These are phyloP conservation scores for Solenopsis invicta DNA, from an alignment of 1,140 invertebrate genomes.

Conservation along the genomic window DNA sequence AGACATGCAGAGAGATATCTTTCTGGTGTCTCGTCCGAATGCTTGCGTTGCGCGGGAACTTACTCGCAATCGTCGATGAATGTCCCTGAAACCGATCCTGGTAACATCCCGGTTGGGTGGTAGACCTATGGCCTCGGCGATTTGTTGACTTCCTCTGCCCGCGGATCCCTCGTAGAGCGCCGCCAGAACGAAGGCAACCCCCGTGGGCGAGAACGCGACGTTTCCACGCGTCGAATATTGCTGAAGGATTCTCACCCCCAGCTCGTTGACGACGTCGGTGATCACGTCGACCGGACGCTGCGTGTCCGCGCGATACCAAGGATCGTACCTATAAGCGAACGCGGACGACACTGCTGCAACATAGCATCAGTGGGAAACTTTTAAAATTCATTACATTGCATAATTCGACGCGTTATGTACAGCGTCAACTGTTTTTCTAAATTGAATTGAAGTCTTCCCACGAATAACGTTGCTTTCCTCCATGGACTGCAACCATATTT, in stretches of 20 bases:
- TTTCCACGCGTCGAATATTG: slow-evolving; percentile 90
- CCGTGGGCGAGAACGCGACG: slow-evolving; percentile 94
- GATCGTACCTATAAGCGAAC: slow-evolving; percentile 72
- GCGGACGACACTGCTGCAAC: slow-evolving; percentile 64
- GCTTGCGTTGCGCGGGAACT: slow-evolving; percentile 73
- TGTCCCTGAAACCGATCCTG: slow-evolving; percentile 92
- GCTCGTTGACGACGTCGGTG: slow-evolving; percentile 92
- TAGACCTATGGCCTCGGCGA: slow-evolving; percentile 89
- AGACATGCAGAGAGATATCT: neutral
- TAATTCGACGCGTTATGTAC: neutral
- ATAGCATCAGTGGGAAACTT: slow-evolving; percentile 18
- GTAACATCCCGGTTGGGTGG: slow-evolving; percentile 91
- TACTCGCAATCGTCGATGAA: slow-evolving; percentile 92
- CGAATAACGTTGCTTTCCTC: slow-evolving; percentile 15
- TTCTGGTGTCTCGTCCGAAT: neutral
- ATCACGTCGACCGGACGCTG: slow-evolving; percentile 90
- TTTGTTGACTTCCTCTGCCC: slow-evolving; percentile 90
- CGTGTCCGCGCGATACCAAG: slow-evolving; percentile 75
- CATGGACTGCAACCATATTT: neutral
- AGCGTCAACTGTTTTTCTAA: neutral
- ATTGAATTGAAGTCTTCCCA: slow-evolving; percentile 5
- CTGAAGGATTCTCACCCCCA: slow-evolving; percentile 90
- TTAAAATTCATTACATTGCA: slow-evolving; percentile 16
- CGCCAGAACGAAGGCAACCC: slow-evolving; percentile 91
- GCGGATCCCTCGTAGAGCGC: slow-evolving; percentile 92